Base-by-base conservation (phyloP, 2,888 invertebrate genomes). In the Drosophila merina region DNA sequence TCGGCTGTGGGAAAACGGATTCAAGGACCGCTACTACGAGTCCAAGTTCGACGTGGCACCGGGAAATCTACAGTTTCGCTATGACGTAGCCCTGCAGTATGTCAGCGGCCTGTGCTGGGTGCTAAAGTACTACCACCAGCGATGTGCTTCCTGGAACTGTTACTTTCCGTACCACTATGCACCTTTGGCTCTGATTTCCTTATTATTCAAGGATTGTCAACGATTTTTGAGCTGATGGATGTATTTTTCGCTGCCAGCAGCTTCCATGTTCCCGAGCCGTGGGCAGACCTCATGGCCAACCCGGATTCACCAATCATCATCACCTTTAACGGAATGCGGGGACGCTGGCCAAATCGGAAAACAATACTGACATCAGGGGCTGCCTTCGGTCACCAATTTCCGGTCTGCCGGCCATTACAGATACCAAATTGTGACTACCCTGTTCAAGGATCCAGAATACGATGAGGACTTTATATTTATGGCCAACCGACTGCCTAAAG, bases 101-200 rank as follows among this genome's bases (percentile, higher is more conserved):
- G 98, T 98, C 3, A 94, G 96, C 54, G 99, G 99, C 0, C 93
- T 99, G 52, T 98, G 98, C 92, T 99, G 99, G 99, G 99, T 99
- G 59, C 93, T 99, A 30, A 95, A 97, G 79, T 99, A 99, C 93
- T 99, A 99, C 92, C 99, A 99, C 93, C 99, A 99, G 94, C 99
- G 99, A 56, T 99, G 99, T 93, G 97, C 98, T 36, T 98, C 97
- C 14, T 99, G 99, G 99, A 97, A 99, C 92, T 99, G 99, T 99
- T 99, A 98, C 93, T 99, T 98, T 92, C 99, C 99, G 0, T 99
- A 98, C 92, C 99, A 99, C 93, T 99, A 99, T 93, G 99, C 99
- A 14, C 99, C 99, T 99, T 99, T 93, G 99, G 99, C 3, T 99
- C 99, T 0, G 99, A 99, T 93, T 99, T 99, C 92, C 94, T 97